phyloP scores from a whole-genome alignment of 2,113 vertebrate genomes.

The Melanocharis versteri region DNA sequence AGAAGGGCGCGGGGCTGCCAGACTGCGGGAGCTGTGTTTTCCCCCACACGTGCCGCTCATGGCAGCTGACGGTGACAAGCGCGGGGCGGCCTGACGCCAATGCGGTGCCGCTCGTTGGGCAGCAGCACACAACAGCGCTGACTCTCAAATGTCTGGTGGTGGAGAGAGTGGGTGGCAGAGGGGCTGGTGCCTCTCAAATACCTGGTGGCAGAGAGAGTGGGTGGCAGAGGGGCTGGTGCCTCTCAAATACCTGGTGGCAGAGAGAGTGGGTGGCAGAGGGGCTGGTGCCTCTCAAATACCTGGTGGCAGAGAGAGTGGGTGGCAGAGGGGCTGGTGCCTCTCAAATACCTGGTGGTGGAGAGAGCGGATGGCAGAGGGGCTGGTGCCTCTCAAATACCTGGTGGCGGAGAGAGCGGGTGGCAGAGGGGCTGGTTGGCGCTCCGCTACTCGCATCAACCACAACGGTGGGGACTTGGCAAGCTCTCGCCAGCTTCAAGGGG shows the following conservation, averaged over 20 bases:
- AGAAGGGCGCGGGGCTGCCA: background rate
- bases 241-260: too few relatives aligned
- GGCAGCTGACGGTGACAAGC: background rate
- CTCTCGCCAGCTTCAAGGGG: background rate
- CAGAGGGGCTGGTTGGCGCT: fast-evolving
- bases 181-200: too few relatives aligned
- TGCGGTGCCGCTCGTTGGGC: fast-evolving
- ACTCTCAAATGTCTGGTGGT: fast-evolving
- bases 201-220: too few relatives aligned
- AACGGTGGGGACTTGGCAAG: fast-evolving
- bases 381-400: background rate
- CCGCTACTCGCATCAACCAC: fast-evolving
- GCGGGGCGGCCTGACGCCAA: fast-evolving
- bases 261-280: background rate
- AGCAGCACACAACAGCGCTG: fast-evolving
- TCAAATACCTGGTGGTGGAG: fast-evolving
- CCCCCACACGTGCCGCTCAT: fast-evolving
- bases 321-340: too few relatives aligned
- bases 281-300: fast-evolving
- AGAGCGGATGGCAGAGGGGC: fast-evolving
- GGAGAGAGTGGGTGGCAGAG: background rate
- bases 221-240: background rate
- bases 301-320: fast-evolving
- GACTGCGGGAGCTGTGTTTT: background rate
- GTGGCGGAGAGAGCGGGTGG: fast-evolving